Conservation (phyloP, 2,113 vertebrate genomes). For the Heterotilapia buettikoferi region DNA sequence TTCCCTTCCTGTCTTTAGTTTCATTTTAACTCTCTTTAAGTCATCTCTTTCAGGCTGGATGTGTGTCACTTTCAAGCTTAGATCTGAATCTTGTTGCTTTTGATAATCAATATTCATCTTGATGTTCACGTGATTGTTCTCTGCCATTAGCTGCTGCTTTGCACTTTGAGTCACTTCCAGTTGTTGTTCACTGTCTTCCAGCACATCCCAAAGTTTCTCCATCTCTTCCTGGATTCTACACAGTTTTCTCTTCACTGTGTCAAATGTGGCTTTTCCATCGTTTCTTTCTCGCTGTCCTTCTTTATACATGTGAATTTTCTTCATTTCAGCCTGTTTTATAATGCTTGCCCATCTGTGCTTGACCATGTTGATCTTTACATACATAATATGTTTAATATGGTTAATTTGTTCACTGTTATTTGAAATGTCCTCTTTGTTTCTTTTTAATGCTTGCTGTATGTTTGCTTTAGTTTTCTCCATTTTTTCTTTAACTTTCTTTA, state of each 20-base stretch:
- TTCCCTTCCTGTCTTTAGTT: not conserved
- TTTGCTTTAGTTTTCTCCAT: constrained; percentile 17
- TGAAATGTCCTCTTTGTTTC: not conserved
- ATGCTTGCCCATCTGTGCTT: not conserved
- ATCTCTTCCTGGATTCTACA: constrained; percentile 12
- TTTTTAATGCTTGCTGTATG: constrained; percentile 35
- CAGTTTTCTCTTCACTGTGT: constrained; percentile 5
- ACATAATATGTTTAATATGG: constrained; percentile 33
- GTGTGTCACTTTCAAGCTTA: not conserved
- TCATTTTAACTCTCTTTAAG: not conserved
- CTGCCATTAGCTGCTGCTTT: not conserved
- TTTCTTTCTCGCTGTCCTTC: not conserved
- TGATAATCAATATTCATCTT: not conserved
- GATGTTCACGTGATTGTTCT: not conserved
- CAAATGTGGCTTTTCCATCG: not conserved
- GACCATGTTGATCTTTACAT: not conserved
- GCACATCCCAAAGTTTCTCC: constrained; percentile 12
- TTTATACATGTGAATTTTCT: not conserved
- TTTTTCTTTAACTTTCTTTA: constrained; percentile 26
- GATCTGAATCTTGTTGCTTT: not conserved
- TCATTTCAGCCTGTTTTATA: not conserved
- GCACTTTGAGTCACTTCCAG: not conserved
- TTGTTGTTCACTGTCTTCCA: not conserved
- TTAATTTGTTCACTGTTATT: constrained; percentile 39
- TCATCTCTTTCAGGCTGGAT: not conserved